Evolutionary conservation across 2,797 vertebrate species (phyloP).

Genomic region (Spheniscus humboldti): DNA sequence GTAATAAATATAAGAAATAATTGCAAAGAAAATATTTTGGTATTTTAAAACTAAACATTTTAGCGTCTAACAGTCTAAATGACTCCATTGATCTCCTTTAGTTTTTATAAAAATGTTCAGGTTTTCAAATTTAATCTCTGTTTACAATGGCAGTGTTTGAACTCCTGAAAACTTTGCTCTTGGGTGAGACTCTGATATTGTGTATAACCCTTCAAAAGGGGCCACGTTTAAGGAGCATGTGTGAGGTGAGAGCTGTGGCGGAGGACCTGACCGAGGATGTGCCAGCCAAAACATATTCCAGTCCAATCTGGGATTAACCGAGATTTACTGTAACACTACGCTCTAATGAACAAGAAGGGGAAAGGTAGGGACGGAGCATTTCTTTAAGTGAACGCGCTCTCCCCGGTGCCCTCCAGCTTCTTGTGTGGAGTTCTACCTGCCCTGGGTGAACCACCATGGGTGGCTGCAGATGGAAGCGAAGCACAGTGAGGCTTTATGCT

Average conservation of each 20-base stretch:
- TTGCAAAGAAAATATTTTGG: conserved; percentile 37
- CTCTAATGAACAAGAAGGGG: neutral
- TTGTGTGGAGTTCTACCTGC: neutral
- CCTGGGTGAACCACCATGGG: neutral
- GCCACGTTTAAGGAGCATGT: neutral
- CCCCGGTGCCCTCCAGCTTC: fast-evolving
- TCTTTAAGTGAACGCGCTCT: neutral
- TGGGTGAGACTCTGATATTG: neutral
- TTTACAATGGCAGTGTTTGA: conserved; percentile 13
- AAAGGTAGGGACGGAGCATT: neutral
- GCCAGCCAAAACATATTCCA: neutral
- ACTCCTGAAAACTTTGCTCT: conserved; percentile 15
- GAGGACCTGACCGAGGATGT: neutral
- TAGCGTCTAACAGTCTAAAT: neutral
- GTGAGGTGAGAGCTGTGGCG: neutral
- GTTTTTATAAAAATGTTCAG: neutral
- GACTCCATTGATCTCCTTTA: neutral
- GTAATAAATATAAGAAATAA: neutral
- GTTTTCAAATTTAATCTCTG: conserved; percentile 3
- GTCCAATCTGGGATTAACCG: neutral
- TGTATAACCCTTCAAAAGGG: neutral
- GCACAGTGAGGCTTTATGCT: conserved; percentile 24
- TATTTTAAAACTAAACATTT: conserved; percentile 28
- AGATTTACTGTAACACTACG: neutral
- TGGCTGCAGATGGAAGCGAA: neutral